Evolutionary conservation across 2,888 invertebrate species (phyloP).

Genomic region (Xylota segnis): DNA sequence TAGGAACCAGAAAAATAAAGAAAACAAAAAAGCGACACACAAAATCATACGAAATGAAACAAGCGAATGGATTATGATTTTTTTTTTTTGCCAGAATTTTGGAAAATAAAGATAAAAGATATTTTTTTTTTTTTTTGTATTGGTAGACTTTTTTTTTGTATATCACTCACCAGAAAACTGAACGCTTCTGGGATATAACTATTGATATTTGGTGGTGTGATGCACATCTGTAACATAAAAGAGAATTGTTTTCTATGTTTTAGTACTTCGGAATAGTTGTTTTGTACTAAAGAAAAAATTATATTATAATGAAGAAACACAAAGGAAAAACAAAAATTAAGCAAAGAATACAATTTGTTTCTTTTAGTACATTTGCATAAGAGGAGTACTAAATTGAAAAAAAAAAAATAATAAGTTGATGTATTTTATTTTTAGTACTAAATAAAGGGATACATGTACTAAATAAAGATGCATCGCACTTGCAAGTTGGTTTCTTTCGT

Average conservation of each 20-base stretch:
- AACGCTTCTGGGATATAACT: conserved; percentile 83
- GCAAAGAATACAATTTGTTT: conserved; percentile 24
- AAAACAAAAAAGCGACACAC: conserved; percentile 42
- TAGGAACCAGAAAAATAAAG: conserved; percentile 28
- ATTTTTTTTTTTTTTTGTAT: conserved; percentile 26
- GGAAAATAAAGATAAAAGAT: conserved; percentile 35
- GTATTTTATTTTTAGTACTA: conserved; percentile 38
- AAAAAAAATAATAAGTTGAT: conserved; percentile 22
- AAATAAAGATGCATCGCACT: conserved; percentile 34
- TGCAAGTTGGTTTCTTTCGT: background rate
- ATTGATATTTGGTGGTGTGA: conserved; percentile 83
- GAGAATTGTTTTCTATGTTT: conserved; percentile 75
- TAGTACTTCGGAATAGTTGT: conserved; percentile 69
- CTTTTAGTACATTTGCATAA: conserved; percentile 46
- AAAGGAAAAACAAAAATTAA: conserved; percentile 44
- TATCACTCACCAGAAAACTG: conserved; percentile 82
- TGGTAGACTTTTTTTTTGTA: conserved; percentile 43
- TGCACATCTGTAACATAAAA: conserved; percentile 82
- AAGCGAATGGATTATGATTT: conserved; percentile 65
- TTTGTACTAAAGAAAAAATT: conserved; percentile 73
- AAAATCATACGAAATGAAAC: conserved; percentile 49
- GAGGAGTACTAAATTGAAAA: conserved; percentile 39
- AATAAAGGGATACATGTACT: conserved; percentile 11
- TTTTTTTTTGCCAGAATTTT: conserved; percentile 43
- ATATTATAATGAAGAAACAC: conserved; percentile 45